Evolutionary conservation across 2,113 vertebrate genomes (phyloP).

Genomic region (Hiodon tergisus): DNA sequence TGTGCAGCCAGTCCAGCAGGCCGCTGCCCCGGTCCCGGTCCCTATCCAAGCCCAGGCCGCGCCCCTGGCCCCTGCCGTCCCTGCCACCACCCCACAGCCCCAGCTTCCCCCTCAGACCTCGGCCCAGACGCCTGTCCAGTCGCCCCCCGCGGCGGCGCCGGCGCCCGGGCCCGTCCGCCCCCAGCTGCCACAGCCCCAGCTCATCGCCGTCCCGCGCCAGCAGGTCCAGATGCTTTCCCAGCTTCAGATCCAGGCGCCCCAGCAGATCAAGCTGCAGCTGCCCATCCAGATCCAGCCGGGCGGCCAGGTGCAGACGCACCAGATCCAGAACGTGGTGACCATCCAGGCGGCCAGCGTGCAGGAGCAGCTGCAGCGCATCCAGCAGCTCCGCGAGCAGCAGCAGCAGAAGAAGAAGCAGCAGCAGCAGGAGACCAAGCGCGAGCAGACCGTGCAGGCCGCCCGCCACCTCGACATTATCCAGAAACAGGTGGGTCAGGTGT

Average conservation of each 20-base stretch:
- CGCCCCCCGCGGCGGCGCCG: constrained; percentile 60
- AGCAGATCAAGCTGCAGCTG: constrained; percentile 83
- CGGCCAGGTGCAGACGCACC: constrained; percentile 71
- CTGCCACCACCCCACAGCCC: constrained; percentile 59
- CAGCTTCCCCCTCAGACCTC: constrained; percentile 58
- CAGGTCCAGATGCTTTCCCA: constrained; percentile 82
- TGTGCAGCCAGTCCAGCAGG: constrained; percentile 58
- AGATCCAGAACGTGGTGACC: constrained; percentile 84
- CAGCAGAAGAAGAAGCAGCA: constrained; percentile 70
- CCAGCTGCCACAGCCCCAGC: constrained; percentile 73
- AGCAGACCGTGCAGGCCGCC: constrained; percentile 76
- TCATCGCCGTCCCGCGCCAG: constrained; percentile 76
- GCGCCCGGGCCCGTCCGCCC: constrained; percentile 58
- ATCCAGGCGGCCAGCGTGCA: constrained; percentile 85
- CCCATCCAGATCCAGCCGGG: constrained; percentile 80
- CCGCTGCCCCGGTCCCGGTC: constrained; percentile 47
- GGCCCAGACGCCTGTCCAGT: constrained; percentile 36
- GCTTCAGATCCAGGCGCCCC: constrained; percentile 68
- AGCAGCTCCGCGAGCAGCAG: constrained; percentile 88
- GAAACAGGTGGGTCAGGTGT: constrained; percentile 76
- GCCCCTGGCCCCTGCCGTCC: constrained; percentile 43
- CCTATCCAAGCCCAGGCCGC: constrained; percentile 40
- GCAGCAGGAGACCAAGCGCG: constrained; percentile 80
- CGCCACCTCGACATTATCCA: constrained; percentile 84
- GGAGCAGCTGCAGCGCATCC: constrained; percentile 86